Evolutionary conservation across 2,888 invertebrate genomes (phyloP).

Genomic region (Drosophila demipolita): DNA sequence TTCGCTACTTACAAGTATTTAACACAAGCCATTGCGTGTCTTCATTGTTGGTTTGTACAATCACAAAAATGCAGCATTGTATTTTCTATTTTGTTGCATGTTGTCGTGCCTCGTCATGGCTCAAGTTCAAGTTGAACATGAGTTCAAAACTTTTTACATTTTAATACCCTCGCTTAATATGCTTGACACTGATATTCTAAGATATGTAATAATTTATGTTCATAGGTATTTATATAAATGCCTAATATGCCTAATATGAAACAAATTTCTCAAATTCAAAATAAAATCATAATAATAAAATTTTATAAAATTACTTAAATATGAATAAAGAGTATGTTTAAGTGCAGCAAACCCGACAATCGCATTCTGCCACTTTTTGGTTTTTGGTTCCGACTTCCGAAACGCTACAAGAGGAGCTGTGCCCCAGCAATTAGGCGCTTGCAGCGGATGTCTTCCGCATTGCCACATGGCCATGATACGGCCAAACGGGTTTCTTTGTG

Average conservation of each 20-base stretch:
- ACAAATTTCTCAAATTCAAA: background rate
- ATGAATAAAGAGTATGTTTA: slow-evolving; percentile 18
- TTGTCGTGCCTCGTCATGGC: slow-evolving; percentile 34
- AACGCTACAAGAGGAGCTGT: slow-evolving; percentile 38
- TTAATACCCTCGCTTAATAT: slow-evolving; percentile 5
- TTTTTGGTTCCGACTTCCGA: slow-evolving; percentile 72
- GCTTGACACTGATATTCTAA: background rate
- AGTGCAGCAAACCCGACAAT: background rate
- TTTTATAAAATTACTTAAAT: too few relatives aligned
- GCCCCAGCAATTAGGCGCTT: slow-evolving; percentile 60
- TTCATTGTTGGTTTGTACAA: slow-evolving; percentile 38
- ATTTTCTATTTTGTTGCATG: slow-evolving; percentile 62
- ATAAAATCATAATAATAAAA: background rate
- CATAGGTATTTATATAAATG: background rate
- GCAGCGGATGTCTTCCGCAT: slow-evolving; percentile 63
- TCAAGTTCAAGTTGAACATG: slow-evolving; percentile 76
- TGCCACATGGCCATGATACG: slow-evolving; percentile 57
- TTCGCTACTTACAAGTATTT: slow-evolving; percentile 18
- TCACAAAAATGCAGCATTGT: slow-evolving; percentile 4
- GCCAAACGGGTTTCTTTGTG: slow-evolving; percentile 62
- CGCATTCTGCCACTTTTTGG: slow-evolving; percentile 11
- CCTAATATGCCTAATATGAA: background rate
- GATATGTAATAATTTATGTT: background rate
- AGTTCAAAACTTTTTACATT: background rate
- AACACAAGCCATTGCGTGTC: slow-evolving; percentile 36